phyloP scores from a whole-genome alignment of 1,140 invertebrate species.

The Eulimnadia texana region DNA sequence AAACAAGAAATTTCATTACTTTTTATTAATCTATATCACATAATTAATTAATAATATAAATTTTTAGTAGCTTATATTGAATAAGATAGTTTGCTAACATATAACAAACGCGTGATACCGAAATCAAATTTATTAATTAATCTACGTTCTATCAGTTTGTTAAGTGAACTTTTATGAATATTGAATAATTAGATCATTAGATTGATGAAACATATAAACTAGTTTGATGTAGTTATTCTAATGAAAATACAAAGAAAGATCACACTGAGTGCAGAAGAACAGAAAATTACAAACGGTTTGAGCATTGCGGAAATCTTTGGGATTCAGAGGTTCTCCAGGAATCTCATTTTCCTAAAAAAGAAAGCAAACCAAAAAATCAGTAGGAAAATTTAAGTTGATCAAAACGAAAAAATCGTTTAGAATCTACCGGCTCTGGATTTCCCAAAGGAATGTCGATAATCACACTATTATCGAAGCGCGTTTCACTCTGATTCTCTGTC shows the following conservation, averaged over 20 bases:
- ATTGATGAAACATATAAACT: not conserved
- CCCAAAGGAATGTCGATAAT: too few species aligned
- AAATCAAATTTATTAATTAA: not conserved
- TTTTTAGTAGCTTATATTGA: not conserved
- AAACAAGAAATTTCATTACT: not conserved
- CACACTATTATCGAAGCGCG: too few species aligned
- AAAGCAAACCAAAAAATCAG: too few species aligned
- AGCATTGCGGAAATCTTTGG: constrained; percentile 24
- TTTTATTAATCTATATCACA: not conserved
- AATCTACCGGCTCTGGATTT: too few species aligned
- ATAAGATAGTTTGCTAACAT: not conserved
- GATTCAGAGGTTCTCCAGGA: constrained; percentile 23
- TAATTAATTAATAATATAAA: not conserved
- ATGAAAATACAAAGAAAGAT: constrained; percentile 20
- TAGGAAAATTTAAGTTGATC: too few species aligned
- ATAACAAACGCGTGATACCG: not conserved
- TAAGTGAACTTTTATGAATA: not conserved
- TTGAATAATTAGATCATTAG: not conserved
- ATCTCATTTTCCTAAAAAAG: too few species aligned
- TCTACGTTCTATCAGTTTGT: not conserved
- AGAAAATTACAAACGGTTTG: too few species aligned
- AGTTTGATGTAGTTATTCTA: constrained; percentile 1
- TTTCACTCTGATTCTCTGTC: too few species aligned
- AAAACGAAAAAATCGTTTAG: too few species aligned
- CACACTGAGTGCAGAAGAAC: too few species aligned